Conservation (phyloP, 2,113 vertebrate genomes). For the Nycticebus coucang region DNA sequence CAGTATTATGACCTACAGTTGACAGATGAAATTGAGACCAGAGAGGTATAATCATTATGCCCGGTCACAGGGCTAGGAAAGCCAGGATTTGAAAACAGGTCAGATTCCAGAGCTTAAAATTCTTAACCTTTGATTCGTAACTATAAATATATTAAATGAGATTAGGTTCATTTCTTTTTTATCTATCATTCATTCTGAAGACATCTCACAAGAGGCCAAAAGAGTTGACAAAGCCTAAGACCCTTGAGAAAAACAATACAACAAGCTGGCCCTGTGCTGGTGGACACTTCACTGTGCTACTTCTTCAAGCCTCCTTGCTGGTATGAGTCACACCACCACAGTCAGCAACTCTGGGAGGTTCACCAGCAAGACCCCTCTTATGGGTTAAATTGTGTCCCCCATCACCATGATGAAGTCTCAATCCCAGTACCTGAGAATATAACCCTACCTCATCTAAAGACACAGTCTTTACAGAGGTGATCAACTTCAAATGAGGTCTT, state of each 20-base stretch:
- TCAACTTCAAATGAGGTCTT: neutral
- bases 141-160: neutral
- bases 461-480: neutral
- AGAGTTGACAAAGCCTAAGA: neutral
- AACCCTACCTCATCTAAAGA: neutral
- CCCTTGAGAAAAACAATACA: neutral
- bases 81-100: neutral
- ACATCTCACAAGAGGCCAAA: conserved; percentile 12
- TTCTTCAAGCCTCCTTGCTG: neutral
- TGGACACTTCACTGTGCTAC: neutral
- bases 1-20: neutral
- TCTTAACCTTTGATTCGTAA: neutral
- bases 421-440: neutral
- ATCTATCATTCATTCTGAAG: neutral
- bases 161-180: neutral
- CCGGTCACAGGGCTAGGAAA: neutral
- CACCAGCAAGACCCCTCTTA: neutral
- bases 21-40: neutral
- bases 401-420: neutral
- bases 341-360: neutral
- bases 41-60: neutral
- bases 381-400: neutral
- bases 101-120: neutral
- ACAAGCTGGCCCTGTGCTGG: no score
- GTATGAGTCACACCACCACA: no score